Conservation (phyloP, 2,888 invertebrate genomes). For the Scaptomyza polygonia region DNA sequence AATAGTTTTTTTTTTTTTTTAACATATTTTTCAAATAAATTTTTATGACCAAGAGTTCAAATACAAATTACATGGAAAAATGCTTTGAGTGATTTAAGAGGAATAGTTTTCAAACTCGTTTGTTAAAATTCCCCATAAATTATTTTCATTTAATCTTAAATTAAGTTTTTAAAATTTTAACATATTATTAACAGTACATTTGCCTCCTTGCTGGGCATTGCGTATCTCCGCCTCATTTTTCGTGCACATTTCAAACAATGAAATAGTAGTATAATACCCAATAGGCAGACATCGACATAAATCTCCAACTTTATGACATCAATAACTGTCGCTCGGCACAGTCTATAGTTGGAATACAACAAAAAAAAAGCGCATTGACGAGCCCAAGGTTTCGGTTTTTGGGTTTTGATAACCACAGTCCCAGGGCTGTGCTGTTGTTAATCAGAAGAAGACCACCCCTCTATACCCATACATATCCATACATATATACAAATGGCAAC, state of each 20-base stretch:
- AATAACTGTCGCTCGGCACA: slow-evolving; percentile 71
- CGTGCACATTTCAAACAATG: slow-evolving; percentile 39
- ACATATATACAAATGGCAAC: slow-evolving; percentile 64
- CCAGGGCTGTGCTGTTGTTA: slow-evolving; percentile 48
- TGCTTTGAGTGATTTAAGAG: no score
- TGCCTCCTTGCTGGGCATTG: slow-evolving; percentile 23
- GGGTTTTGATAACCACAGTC: slow-evolving; percentile 66
- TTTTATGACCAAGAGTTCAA: no score
- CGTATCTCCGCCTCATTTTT: slow-evolving; percentile 14
- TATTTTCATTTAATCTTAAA: not conserved
- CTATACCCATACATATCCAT: slow-evolving; percentile 17
- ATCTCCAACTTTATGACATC: slow-evolving; percentile 80
- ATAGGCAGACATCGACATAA: slow-evolving; percentile 54
- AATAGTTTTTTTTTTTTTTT: no score
- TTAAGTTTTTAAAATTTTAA: not conserved
- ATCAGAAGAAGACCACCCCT: slow-evolving; percentile 56
- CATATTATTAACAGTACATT: slow-evolving; percentile 26
- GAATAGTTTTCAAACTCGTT: no score
- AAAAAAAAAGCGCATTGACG: slow-evolving; percentile 59
- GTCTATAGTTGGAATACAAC: not conserved
- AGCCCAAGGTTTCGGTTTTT: slow-evolving; percentile 49
- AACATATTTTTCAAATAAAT: no score
- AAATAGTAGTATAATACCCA: slow-evolving; percentile 28
- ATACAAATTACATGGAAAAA: no score
- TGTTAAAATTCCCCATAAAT: not conserved